Base-by-base conservation (phyloP, 2,888 invertebrate genomes). In the Andricus quercusramuli region DNA sequence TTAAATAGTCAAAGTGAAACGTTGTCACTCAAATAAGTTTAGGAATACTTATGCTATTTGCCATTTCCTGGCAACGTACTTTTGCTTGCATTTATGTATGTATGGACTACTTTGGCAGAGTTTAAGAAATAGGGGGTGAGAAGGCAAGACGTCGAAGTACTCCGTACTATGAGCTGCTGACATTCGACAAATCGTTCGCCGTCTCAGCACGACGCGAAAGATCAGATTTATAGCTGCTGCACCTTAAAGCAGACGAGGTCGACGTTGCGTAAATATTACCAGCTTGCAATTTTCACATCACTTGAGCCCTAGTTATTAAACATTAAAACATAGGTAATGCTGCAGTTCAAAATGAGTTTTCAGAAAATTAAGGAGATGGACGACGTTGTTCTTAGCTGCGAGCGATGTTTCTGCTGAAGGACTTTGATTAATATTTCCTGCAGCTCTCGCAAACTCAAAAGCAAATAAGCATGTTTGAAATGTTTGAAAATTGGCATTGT, bases 111-210 rank as follows among this genome's bases (percentile, higher is more conserved):
- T 56, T 56, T 74, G 56, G n/a, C 56, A 74, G 32, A 70, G 68
- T 68, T 68, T 29, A 51, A 25, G 25, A 70, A 47, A 51, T 29
- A 2, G 15, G 56, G 56, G 56, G n/a, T 56, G 74, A 74, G 56
- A 74, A 56, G 74, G 32, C 74, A 3, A 74, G 56, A 74, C n/a
- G 80, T 76, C 59, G 79, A 70, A 81, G 81, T 81, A 76, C 68
- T 79, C 79, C 79, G 66, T 81, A 74, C 80, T 79, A 66, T 82
- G 82, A 84, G 78, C 79, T 82, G 84, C 86, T 88, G 89, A 89
- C 89, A 86, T 83, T 83, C 88, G 88, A 90, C 90, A 90, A 91
- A 90, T 89, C 86, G 90, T 88, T 88, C 85, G 85, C 84, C 85
- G 81, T 85, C 86, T 88, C 86, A 83, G 84, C 84, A 85, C 86